Evolutionary conservation across 2,113 vertebrate species (phyloP).

Genomic region (Nesoenas mayeri): DNA sequence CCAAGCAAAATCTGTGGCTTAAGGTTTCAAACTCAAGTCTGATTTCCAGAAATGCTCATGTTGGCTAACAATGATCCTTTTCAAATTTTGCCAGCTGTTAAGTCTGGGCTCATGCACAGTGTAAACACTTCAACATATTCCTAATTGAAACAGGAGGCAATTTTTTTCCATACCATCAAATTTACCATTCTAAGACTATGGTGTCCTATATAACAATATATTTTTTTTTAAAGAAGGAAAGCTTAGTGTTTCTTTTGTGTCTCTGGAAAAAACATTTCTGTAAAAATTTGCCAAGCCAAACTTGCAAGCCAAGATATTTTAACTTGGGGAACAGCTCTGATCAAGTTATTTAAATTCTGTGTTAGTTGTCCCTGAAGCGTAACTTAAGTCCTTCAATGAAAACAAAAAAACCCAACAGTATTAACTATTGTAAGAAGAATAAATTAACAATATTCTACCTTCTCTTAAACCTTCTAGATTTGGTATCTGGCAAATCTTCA

Average conservation of each 20-base stretch:
- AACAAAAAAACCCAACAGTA: neutral
- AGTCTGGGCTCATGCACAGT: neutral
- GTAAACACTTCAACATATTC: neutral
- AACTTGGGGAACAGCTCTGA: neutral
- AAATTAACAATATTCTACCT: constrained; percentile 18
- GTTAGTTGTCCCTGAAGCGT: neutral
- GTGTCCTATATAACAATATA: neutral
- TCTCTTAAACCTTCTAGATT: neutral
- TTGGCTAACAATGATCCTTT: constrained; percentile 21
- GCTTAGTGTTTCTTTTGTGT: neutral
- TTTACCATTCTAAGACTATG: neutral
- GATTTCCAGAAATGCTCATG: neutral
- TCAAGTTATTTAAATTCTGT: constrained; percentile 35
- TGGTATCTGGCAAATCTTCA: neutral
- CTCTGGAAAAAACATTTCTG: constrained; percentile 27
- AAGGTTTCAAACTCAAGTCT: neutral
- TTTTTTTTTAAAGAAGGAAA: neutral
- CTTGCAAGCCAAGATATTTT: constrained; percentile 44
- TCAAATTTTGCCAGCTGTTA: constrained; percentile 20
- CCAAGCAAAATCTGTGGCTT: neutral
- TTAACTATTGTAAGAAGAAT: constrained; percentile 36
- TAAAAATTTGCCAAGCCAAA: constrained; percentile 37
- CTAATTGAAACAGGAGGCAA: constrained; percentile 4
- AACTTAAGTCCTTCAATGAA: neutral
- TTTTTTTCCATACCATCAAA: neutral